A percentile compares a stretch with the other conserved stretches of the same genome.
phyloP scores from a whole-genome alignment of 2,113 vertebrate species.

The Onychostoma macrolepis region DNA sequence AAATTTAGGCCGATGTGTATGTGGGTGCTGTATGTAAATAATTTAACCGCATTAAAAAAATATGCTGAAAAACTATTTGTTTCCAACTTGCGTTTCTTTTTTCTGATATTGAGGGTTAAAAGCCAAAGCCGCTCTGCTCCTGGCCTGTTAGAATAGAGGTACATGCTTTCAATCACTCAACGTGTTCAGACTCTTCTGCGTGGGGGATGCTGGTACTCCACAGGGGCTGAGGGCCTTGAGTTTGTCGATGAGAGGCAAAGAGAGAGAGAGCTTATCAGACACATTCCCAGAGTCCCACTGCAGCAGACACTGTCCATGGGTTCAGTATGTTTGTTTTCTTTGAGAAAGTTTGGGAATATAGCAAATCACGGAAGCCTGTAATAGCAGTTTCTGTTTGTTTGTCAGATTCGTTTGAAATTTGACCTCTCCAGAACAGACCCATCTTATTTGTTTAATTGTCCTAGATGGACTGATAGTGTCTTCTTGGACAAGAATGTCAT shows the following conservation, averaged over 20 bases:
- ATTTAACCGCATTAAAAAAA: background rate
- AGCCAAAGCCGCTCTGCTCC: slow-evolving; percentile 17
- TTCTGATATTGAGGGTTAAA: slow-evolving; percentile 31
- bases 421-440: slow-evolving; percentile 35
- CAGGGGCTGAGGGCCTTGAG: slow-evolving; percentile 26
- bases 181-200: slow-evolving; percentile 49
- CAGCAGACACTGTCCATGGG: slow-evolving; percentile 45
- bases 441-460: slow-evolving; percentile 41
- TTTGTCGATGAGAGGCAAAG: background rate
- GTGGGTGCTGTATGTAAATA: background rate
- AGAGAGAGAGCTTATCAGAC: slow-evolving; percentile 55
- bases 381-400: slow-evolving; percentile 57
- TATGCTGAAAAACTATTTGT: background rate
- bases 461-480: slow-evolving; percentile 51
- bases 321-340: slow-evolving; percentile 61
- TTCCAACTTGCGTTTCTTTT: background rate
- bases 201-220: slow-evolving; percentile 57
- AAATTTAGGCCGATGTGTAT: background rate
- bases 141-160: slow-evolving; percentile 44
- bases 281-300: slow-evolving; percentile 45
- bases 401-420: slow-evolving; percentile 46
- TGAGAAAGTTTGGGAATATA: slow-evolving; percentile 58
- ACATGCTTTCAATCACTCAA: slow-evolving; percentile 54
- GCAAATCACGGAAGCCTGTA: slow-evolving; percentile 55
- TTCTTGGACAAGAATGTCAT: slow-evolving; percentile 9